Evolutionary conservation across 2,888 invertebrate species (phyloP).

Genomic region (Laspeyria flexula): DNA sequence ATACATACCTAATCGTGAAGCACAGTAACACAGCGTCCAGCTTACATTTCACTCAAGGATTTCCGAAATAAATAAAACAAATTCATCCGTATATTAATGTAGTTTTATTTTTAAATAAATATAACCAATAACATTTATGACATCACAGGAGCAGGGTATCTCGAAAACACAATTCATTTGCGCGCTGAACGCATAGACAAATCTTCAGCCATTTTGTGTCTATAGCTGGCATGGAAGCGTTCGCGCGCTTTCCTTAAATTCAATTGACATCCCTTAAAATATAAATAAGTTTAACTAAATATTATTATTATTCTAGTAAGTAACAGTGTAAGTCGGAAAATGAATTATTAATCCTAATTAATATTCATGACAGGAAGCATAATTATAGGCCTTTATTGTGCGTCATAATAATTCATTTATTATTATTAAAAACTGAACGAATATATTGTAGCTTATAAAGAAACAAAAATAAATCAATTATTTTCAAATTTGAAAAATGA

Average conservation of each 20-base stretch:
- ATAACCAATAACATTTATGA: slow-evolving; percentile 87
- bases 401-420: slow-evolving; percentile 38
- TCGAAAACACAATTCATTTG: slow-evolving; percentile 81
- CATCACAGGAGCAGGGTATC: slow-evolving; percentile 86
- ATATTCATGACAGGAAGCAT: slow-evolving; percentile 39
- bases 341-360: slow-evolving; percentile 24
- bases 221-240: slow-evolving; percentile 37
- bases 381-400: slow-evolving; percentile 50
- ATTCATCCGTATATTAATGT: slow-evolving; percentile 77
- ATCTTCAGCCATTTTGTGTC: slow-evolving; percentile 36
- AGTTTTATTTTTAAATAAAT: slow-evolving; percentile 86
- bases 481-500: not conserved
- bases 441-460: slow-evolving; percentile 6
- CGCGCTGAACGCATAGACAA: slow-evolving; percentile 62
- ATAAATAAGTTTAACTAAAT: slow-evolving; percentile 73
- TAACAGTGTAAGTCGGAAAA: slow-evolving; percentile 52
- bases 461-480: slow-evolving; percentile 2
- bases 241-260: slow-evolving; percentile 60
- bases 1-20: too few relatives aligned
- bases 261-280: slow-evolving; percentile 78
- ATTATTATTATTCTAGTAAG: slow-evolving; percentile 53
- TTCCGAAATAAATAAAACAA: slow-evolving; percentile 25
- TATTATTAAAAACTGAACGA: slow-evolving; percentile 4
- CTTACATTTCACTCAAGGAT: not conserved
- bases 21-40: too few relatives aligned